These are phyloP conservation scores for Tinamus major DNA, from an alignment of 2,797 vertebrate species.

Conservation along the genomic window DNA sequence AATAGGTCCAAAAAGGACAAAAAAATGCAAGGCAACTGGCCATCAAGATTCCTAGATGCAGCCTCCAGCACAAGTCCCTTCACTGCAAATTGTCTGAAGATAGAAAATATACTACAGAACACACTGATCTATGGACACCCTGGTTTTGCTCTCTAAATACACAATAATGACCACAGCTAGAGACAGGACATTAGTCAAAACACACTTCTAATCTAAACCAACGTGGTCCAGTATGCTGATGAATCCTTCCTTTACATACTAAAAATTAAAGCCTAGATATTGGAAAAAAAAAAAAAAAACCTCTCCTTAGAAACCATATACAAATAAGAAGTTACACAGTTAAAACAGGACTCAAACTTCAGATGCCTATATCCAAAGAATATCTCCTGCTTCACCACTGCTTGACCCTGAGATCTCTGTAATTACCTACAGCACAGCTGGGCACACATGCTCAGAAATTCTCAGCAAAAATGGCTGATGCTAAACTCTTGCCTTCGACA, in stretches of 20 bases:
- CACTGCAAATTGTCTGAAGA: not conserved
- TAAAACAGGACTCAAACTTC: not conserved
- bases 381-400: not conserved
- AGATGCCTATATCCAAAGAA: not conserved
- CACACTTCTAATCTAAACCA: not conserved
- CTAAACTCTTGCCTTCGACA: not conserved
- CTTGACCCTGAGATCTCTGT: not conserved
- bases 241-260: not conserved
- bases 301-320: not conserved
- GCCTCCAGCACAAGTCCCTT: not conserved
- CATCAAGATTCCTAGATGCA: not conserved
- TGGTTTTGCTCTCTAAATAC: not conserved
- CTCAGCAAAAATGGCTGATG: not conserved
- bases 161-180: not conserved
- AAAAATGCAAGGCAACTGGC: not conserved
- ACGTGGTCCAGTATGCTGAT: not conserved
- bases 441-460: not conserved
- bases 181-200: not conserved
- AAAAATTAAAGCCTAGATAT: not conserved
- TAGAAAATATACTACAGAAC: not conserved
- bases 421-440: not conserved
- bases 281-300: not conserved
- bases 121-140: not conserved
- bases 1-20: not conserved
- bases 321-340: not conserved